A percentile compares a stretch with the other conserved stretches of the same genome.
phyloP scores from a whole-genome alignment of 2,113 vertebrate genomes.

The Condylura cristata region DNA sequence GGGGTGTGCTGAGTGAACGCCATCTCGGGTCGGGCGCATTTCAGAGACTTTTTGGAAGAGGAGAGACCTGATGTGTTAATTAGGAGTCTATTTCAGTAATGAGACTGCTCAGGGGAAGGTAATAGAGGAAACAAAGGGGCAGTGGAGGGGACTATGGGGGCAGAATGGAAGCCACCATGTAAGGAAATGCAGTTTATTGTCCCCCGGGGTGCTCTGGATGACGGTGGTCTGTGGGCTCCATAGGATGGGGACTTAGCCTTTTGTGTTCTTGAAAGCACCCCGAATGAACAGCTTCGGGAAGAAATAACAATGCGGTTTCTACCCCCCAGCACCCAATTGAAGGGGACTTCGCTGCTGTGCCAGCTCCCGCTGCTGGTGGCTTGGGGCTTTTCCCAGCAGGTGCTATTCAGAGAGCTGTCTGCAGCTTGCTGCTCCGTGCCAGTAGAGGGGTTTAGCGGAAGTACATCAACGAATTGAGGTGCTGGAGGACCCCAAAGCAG shows the following conservation, averaged over 20 bases:
- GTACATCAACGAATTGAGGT: neutral
- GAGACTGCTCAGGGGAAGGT: conserved; percentile 52
- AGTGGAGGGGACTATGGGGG: neutral
- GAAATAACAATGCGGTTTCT: conserved; percentile 68
- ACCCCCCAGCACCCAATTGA: neutral
- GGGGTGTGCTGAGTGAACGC: conserved; percentile 50
- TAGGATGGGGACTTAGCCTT: conserved; percentile 50
- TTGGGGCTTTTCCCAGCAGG: neutral
- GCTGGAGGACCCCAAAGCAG: rapidly evolving
- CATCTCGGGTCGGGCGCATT: conserved; percentile 20
- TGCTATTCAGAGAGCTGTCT: neutral
- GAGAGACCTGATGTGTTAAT: conserved; percentile 73
- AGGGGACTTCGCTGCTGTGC: conserved; percentile 47
- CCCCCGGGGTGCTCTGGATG: neutral
- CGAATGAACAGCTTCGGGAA: conserved; percentile 49
- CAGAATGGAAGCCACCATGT: neutral
- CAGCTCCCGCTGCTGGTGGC: conserved; percentile 5
- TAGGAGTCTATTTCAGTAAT: conserved; percentile 63
- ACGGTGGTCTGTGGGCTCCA: conserved; percentile 47
- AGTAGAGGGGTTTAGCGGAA: neutral
- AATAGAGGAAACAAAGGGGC: conserved; percentile 48
- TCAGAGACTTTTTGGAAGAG: conserved; percentile 62
- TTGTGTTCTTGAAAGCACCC: conserved; percentile 50
- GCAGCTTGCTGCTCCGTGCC: neutral
- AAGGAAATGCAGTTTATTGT: neutral